phyloP scores from a whole-genome alignment of 2,888 invertebrate species.

The Heterodera filipjevi region DNA sequence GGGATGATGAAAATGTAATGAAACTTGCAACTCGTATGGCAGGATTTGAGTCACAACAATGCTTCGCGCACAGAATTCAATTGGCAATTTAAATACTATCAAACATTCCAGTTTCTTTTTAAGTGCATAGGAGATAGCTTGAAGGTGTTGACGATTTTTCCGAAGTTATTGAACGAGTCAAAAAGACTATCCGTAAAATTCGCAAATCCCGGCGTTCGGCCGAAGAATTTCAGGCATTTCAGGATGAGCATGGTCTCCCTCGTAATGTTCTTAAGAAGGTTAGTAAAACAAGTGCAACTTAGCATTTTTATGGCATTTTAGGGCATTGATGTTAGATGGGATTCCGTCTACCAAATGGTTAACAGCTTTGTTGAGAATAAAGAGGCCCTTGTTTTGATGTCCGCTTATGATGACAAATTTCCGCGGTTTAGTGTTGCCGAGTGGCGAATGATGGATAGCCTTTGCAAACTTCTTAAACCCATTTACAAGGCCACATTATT shows the following conservation, averaged over 20 bases:
- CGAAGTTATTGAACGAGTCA: not conserved
- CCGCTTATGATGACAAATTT: not conserved
- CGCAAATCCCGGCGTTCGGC: not conserved
- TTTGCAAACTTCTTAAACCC: conserved; percentile 10
- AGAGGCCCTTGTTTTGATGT: conserved; percentile 16
- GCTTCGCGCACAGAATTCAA: not conserved
- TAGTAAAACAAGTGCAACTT: not conserved
- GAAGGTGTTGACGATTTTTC: not conserved
- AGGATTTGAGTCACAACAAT: not conserved
- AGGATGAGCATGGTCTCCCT: not conserved
- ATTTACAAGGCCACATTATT: not conserved
- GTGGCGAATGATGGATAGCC: not conserved
- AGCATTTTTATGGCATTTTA: not conserved
- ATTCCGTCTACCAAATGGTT: not conserved
- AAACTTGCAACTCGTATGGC: not conserved
- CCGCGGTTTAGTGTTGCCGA: not conserved
- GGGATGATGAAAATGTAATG: conserved; percentile 1
- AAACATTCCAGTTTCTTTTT: not conserved
- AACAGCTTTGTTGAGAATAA: not conserved
- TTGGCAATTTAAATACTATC: not conserved
- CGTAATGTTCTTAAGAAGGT: not conserved
- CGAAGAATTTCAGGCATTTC: not conserved
- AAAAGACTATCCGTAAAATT: not conserved
- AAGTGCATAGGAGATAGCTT: not conserved
- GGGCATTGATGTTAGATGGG: not conserved